phyloP scores from a whole-genome alignment of 2,888 invertebrate genomes.

The Blera fallax region DNA sequence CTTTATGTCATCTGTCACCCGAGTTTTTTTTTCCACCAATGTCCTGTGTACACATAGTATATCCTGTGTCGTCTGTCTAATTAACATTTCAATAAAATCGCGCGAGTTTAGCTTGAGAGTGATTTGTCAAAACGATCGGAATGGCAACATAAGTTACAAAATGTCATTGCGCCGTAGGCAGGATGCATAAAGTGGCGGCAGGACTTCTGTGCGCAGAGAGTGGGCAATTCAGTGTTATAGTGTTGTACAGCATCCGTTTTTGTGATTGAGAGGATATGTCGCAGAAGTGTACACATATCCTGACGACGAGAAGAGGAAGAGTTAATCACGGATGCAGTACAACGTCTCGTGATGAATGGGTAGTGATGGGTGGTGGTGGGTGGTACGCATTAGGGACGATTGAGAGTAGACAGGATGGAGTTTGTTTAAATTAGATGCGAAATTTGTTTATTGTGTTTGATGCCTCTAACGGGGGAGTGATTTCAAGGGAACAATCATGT shows the following conservation, averaged over 20 bases:
- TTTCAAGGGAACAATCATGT: slow-evolving; percentile 46
- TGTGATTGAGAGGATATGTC: slow-evolving; percentile 37
- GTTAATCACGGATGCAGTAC: slow-evolving; percentile 39
- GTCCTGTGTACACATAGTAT: neutral
- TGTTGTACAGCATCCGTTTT: neutral
- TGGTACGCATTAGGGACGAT: neutral
- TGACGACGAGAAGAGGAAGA: slow-evolving; percentile 20
- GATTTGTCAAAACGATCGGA: slow-evolving; percentile 15
- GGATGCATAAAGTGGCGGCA: neutral
- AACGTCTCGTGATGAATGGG: neutral
- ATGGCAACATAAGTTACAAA: slow-evolving; percentile 42
- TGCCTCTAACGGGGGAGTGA: neutral
- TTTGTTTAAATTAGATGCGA: slow-evolving; percentile 45
- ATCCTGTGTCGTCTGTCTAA: slow-evolving; percentile 29
- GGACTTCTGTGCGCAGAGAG: neutral
- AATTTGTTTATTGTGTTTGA: slow-evolving; percentile 52
- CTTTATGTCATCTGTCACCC: neutral
- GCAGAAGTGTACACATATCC: slow-evolving; percentile 39
- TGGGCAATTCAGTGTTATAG: neutral
- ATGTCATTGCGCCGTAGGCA: neutral
- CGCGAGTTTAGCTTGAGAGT: slow-evolving; percentile 10
- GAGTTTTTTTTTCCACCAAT: neutral
- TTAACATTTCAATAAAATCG: slow-evolving; percentile 53
- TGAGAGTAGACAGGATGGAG: neutral
- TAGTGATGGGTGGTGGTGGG: neutral